Conservation (phyloP, 2,797 vertebrate genomes). For the Serranus cabrilla region DNA sequence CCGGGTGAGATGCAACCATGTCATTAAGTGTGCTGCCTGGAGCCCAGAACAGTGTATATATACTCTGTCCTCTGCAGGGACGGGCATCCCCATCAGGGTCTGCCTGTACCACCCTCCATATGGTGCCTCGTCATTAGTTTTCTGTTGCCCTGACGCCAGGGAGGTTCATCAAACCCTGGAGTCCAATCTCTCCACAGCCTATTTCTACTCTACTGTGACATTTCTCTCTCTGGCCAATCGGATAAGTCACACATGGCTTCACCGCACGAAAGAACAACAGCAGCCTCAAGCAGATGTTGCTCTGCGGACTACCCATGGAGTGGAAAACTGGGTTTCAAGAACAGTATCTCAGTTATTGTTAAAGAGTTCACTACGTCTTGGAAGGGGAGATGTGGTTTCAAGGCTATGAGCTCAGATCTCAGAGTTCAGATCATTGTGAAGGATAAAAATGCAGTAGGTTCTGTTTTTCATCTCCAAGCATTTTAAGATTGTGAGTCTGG, state of each 20-base stretch:
- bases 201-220: conserved; percentile 79
- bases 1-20: conserved; percentile 61
- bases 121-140: conserved; percentile 82
- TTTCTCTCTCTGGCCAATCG: conserved; percentile 79
- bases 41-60: conserved; percentile 61
- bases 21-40: conserved; percentile 70
- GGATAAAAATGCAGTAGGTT: conserved; percentile 36
- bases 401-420: conserved; percentile 25
- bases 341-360: conserved; percentile 61
- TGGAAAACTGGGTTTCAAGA: conserved; percentile 72
- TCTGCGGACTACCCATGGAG: conserved; percentile 60
- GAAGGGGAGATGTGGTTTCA: conserved; percentile 41
- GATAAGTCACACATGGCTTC: conserved; percentile 83
- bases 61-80: conserved; percentile 72
- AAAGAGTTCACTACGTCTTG: conserved; percentile 51
- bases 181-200: conserved; percentile 77
- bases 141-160: conserved; percentile 61
- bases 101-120: conserved; percentile 76
- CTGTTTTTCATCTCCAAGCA: conserved; percentile 38
- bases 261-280: conserved; percentile 79
- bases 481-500: conserved; percentile 37
- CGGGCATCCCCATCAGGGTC: conserved; percentile 74
- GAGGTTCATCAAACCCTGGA: conserved; percentile 74
- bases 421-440: conserved; percentile 37
- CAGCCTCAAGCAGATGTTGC: conserved; percentile 81